These are phyloP conservation scores for Buphagus erythrorhynchus DNA, from an alignment of 2,797 vertebrate species.

Conservation along the genomic window DNA sequence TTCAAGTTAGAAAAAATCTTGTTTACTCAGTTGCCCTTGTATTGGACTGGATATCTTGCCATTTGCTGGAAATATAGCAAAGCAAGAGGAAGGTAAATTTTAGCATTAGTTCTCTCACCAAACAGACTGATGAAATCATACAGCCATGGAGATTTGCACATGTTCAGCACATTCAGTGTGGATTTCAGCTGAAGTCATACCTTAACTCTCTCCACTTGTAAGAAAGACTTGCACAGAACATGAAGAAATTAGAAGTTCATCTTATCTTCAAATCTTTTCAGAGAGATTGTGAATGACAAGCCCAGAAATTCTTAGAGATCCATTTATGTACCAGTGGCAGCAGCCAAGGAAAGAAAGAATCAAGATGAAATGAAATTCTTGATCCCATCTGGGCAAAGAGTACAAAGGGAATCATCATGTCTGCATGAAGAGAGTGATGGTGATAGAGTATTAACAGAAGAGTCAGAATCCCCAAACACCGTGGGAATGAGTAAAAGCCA, in stretches of 20 bases:
- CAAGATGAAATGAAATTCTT: slow-evolving; percentile 4
- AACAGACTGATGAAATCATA: neutral
- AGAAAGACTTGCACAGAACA: neutral
- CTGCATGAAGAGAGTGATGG: slow-evolving; percentile 32
- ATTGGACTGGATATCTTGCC: neutral
- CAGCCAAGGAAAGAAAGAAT: slow-evolving; percentile 20
- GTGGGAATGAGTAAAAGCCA: slow-evolving; percentile 37
- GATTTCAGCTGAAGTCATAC: neutral
- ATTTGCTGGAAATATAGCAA: neutral
- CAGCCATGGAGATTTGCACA: neutral
- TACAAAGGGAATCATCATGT: slow-evolving; percentile 51
- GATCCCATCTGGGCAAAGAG: slow-evolving; percentile 51
- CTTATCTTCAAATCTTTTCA: neutral
- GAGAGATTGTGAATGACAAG: neutral
- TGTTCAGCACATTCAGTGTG: neutral
- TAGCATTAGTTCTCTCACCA: neutral
- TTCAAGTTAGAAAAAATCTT: neutral
- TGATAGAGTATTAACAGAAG: slow-evolving; percentile 47
- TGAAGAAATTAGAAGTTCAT: neutral
- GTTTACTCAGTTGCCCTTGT: neutral
- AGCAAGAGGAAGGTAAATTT: neutral
- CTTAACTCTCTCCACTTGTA: neutral
- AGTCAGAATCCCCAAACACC: slow-evolving; percentile 13
- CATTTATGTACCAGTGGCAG: neutral
- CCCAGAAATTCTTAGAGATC: neutral